A percentile compares a stretch with the other conserved stretches of the same genome.
These are phyloP conservation scores for Aphidius ervi DNA, from an alignment of 1,140 invertebrate genomes.

Conservation along the genomic window DNA sequence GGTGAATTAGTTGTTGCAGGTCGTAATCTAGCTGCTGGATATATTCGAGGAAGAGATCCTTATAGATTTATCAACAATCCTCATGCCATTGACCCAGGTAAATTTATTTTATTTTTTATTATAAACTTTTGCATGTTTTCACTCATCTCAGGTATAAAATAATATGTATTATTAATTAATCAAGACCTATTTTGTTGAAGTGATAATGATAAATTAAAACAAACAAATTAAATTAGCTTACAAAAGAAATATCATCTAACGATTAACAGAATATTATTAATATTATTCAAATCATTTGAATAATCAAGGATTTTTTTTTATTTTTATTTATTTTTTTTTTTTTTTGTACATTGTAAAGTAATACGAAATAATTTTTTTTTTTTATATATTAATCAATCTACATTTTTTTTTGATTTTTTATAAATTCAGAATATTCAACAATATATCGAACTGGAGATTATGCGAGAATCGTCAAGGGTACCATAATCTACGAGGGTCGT, in stretches of 20 bases:
- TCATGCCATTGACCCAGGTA: slow-evolving; percentile 61
- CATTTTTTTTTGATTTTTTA: slow-evolving; percentile 7
- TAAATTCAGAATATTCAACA: slow-evolving; percentile 56
- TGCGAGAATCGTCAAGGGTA: slow-evolving; percentile 67
- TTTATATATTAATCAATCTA: slow-evolving; percentile 4
- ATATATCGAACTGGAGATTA: slow-evolving; percentile 83
- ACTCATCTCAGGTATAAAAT: no score
- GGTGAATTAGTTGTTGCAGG: slow-evolving; percentile 79
- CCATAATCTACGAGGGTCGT: slow-evolving; percentile 73
- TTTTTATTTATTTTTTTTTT: no score
- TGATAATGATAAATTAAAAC: no score
- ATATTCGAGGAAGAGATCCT: slow-evolving; percentile 68
- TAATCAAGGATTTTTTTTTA: no score
- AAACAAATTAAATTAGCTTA: no score
- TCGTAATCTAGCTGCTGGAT: slow-evolving; percentile 71
- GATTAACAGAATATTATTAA: no score
- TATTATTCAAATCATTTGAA: no score
- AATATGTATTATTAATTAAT: no score
- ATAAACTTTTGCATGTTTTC: no score
- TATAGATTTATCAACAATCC: slow-evolving; percentile 72
- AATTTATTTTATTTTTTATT: slow-evolving; percentile 12
- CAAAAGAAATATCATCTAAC: no score
- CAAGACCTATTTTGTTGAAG: no score
- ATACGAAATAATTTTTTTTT: background rate
- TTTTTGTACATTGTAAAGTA: background rate